Base-by-base conservation (phyloP, 2,113 vertebrate genomes). In the Lucifuga dentata region DNA sequence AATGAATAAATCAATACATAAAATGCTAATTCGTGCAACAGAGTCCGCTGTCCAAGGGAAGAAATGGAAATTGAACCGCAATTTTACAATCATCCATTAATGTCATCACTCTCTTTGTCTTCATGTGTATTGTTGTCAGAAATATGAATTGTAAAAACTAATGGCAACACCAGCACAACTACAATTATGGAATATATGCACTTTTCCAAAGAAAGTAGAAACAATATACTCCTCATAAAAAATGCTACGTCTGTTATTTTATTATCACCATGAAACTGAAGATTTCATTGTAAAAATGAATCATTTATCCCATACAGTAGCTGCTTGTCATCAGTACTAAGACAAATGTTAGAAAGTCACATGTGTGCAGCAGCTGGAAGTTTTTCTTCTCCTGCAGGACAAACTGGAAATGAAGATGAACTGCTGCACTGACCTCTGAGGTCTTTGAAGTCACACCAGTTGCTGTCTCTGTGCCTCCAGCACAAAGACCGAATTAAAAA, bases 1-100 rank as follows among this genome's bases (percentile, higher is more conserved):
- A 88, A 87, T 75, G 85, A 89, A 89, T 91, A 87, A 84, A 89
- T 88, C 86, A 89, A 73, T 72, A 72, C 51, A 43, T 80, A 53
- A 87, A 86, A 86, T 82, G 71, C 38, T 72, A 75, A 88, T 86
- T 83, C 61, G 38, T 13, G 41, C 76, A 86, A 74, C 64, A 78
- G 57, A 43, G 45, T 69, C 58, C 41, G 46, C 57, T 68, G 68
- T 79, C 66, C 48, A 36, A 29, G 58, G 64, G 44, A 76, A 81
- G 60, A 60, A 67, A 80, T 76, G 68, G 29, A 88, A 82, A 65
- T 80, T 21, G 0, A 51, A 76, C 56, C 81, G 39, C 63, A 26
- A 73, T 73, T 68, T 68, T 57, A 78, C 45, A 76, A 69, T 84
- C 67, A 32, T 81, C 38, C 10, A 3, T 77, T 50, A 76, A 81